A percentile compares a stretch with the other conserved stretches of the same genome.
Evolutionary conservation across 2,888 invertebrate species (phyloP).

Genomic region (Syrista parreyssii): DNA sequence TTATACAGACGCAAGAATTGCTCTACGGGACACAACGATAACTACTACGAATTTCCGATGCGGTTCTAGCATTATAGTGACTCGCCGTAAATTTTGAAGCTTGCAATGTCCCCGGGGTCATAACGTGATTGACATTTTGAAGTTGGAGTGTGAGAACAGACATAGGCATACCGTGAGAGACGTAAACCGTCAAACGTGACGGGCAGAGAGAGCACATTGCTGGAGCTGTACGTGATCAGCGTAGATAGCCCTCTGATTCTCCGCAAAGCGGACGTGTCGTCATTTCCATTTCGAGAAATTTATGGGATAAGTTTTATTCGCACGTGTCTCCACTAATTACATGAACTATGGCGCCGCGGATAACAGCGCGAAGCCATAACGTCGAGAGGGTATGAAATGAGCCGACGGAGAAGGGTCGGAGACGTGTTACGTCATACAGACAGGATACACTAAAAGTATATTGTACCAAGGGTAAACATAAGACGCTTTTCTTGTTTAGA

Average conservation of each 20-base stretch:
- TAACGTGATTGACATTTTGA: slow-evolving; percentile 29
- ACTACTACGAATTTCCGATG: background rate
- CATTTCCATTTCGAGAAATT: slow-evolving; percentile 47
- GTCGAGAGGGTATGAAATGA: background rate
- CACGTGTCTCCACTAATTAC: slow-evolving; percentile 40
- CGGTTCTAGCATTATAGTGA: background rate
- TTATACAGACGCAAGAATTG: background rate
- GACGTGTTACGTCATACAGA: background rate
- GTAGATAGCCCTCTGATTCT: slow-evolving; percentile 30
- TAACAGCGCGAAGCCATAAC: slow-evolving; percentile 10
- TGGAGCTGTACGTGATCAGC: slow-evolving; percentile 50
- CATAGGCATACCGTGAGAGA: slow-evolving; percentile 45
- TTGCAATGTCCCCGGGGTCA: slow-evolving; percentile 24
- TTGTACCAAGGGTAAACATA: background rate
- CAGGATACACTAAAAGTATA: background rate
- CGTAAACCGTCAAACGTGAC: slow-evolving; percentile 55
- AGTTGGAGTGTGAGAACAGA: slow-evolving; percentile 28
- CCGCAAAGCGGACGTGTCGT: slow-evolving; percentile 38
- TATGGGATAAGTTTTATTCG: slow-evolving; percentile 46
- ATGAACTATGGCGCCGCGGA: slow-evolving; percentile 15
- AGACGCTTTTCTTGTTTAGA: background rate
- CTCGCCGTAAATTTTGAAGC: slow-evolving; percentile 5
- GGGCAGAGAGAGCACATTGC: slow-evolving; percentile 46
- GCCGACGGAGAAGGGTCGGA: background rate
- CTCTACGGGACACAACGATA: background rate